Conservation (phyloP, 1,140 invertebrate species). For the Heliconius eleuchia region DNA sequence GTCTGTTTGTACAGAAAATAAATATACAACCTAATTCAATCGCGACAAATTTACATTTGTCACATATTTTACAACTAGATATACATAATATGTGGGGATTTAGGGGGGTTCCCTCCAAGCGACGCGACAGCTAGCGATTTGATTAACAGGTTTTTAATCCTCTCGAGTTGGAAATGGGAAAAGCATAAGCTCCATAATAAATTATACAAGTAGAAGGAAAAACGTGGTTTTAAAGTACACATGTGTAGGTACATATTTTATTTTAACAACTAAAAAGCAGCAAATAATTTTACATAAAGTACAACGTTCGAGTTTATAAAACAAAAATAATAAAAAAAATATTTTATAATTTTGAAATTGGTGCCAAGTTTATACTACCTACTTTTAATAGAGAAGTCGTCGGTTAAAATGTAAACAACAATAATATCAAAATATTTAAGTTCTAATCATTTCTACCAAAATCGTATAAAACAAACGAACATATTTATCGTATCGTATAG, state of each 20-base stretch:
- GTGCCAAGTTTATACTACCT: too few species aligned
- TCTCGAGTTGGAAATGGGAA: neutral
- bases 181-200: neutral
- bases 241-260: too few species aligned
- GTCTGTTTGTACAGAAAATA: too few species aligned
- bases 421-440: too few species aligned
- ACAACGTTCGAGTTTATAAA: too few species aligned
- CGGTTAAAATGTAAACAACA: too few species aligned
- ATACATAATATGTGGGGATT: neutral
- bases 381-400: too few species aligned
- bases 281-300: too few species aligned
- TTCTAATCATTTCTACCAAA: neutral
- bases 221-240: neutral
- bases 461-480: neutral
- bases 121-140: constrained; percentile 1
- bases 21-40: neutral
- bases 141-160: constrained; percentile 8
- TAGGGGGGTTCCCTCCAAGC: neutral
- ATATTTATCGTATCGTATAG: neutral
- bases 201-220: neutral
- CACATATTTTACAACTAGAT: neutral
- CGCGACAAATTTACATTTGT: neutral
- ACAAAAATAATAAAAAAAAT: too few species aligned
- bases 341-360: too few species aligned
- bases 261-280: too few species aligned